Conservation (phyloP, 1,140 invertebrate species). For the Zaprionus davidi region DNA sequence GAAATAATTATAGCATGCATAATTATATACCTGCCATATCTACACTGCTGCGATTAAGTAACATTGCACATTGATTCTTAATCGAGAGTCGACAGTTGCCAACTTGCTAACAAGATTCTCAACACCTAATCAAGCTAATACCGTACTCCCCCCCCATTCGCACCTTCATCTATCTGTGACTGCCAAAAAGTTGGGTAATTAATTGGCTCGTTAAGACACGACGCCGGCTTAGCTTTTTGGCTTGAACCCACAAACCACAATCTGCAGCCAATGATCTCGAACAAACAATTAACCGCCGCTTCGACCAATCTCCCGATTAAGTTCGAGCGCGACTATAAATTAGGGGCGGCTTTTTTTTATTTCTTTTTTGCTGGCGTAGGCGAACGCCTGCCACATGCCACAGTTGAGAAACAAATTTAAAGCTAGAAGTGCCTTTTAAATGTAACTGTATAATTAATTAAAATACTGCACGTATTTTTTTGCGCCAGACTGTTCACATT, state of each 20-base stretch:
- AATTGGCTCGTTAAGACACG: constrained; percentile 60
- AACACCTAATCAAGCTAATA: constrained; percentile 49
- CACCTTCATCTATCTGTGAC: no score
- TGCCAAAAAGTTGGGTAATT: constrained; percentile 58
- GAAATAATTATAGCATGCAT: constrained; percentile 9
- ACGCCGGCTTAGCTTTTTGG: constrained; percentile 44
- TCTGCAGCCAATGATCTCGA: constrained; percentile 50
- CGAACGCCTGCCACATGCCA: constrained; percentile 44
- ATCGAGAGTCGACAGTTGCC: constrained; percentile 19
- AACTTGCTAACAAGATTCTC: constrained; percentile 67
- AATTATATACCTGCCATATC: neutral
- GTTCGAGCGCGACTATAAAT: constrained; percentile 41
- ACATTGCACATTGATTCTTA: constrained; percentile 32
- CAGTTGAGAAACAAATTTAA: constrained; percentile 41
- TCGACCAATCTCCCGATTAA: constrained; percentile 22
- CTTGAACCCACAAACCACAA: constrained; percentile 60
- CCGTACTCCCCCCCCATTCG: neutral
- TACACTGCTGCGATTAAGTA: constrained; percentile 23
- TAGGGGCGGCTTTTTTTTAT: constrained; percentile 27
- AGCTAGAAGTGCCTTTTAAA: constrained; percentile 34
- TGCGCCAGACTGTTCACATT: constrained; percentile 2
- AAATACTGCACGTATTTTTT: constrained; percentile 44
- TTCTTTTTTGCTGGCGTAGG: constrained; percentile 14
- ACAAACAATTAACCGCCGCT: constrained; percentile 63
- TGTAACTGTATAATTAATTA: constrained; percentile 63